Evolutionary conservation across 2,888 invertebrate genomes (phyloP).

Genomic region (Rugalucina vietnamica): DNA sequence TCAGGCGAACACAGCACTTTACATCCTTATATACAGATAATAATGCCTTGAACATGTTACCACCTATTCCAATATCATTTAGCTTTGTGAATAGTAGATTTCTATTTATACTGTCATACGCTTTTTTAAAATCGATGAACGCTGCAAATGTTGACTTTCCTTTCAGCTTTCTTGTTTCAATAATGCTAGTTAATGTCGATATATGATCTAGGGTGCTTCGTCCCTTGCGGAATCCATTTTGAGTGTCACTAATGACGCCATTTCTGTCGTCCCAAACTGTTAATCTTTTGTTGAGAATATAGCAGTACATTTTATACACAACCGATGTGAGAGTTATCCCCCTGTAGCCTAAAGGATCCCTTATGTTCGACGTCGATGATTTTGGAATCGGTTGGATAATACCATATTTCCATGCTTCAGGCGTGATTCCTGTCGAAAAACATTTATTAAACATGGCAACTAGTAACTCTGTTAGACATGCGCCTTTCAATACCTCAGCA

Average conservation of each 20-base stretch:
- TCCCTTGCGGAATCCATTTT: constrained; percentile 37
- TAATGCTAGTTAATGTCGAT: constrained; percentile 15
- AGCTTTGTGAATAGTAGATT: no score
- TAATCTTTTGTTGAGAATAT: constrained; percentile 26
- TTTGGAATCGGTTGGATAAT: constrained; percentile 30
- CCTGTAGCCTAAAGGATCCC: constrained; percentile 28
- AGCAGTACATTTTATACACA: constrained; percentile 34
- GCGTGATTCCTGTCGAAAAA: constrained; percentile 27
- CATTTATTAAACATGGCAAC: constrained; percentile 29
- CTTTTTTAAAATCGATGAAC: no score
- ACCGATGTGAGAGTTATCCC: constrained; percentile 24
- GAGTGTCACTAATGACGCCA: constrained; percentile 17
- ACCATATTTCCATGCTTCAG: constrained; percentile 20
- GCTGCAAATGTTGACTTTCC: neutral
- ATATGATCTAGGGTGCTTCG: constrained; percentile 34
- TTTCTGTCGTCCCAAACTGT: constrained; percentile 17
- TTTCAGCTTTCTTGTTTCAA: neutral
- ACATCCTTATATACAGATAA: neutral
- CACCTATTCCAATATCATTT: neutral
- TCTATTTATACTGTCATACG: no score
- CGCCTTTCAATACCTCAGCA: neutral
- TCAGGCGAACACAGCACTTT: neutral
- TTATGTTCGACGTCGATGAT: constrained; percentile 22
- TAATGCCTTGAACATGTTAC: neutral
- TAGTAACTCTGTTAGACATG: neutral